Conservation (phyloP, 2,113 vertebrate species). For the Plestiodon gilberti region DNA sequence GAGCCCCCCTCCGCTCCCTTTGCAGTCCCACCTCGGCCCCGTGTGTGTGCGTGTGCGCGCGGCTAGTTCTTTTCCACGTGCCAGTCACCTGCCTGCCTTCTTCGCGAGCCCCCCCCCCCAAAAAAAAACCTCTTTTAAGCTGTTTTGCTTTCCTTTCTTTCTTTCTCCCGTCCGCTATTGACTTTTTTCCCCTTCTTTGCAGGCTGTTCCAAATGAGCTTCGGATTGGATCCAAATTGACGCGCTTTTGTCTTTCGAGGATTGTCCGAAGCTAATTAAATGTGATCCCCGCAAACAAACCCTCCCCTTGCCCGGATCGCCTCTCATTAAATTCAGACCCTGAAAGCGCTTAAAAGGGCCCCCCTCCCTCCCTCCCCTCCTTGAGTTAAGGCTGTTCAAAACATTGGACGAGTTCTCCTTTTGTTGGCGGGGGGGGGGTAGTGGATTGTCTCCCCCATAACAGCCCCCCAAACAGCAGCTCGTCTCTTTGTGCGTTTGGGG, state of each 20-base stretch:
- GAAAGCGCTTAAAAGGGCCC: no score
- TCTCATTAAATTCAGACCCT: slow-evolving; percentile 76
- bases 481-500: slow-evolving; percentile 78
- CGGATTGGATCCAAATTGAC: slow-evolving; percentile 82
- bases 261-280: slow-evolving; percentile 88
- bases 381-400: slow-evolving; percentile 85
- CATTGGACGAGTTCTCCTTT: slow-evolving; percentile 84
- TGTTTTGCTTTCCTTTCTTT: background rate
- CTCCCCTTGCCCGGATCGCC: slow-evolving; percentile 49
- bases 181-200: slow-evolving; percentile 67
- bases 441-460: slow-evolving; percentile 80
- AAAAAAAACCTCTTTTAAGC: no score
- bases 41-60: slow-evolving; percentile 51
- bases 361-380: slow-evolving; percentile 62
- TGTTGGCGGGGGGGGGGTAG: slow-evolving; percentile 77
- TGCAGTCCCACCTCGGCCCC: slow-evolving; percentile 78
- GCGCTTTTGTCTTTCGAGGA: slow-evolving; percentile 82
- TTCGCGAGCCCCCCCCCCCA: slow-evolving; percentile 60
- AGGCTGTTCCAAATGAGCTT: slow-evolving; percentile 72
- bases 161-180: slow-evolving; percentile 55
- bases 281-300: slow-evolving; percentile 85
- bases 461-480: slow-evolving; percentile 80
- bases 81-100: slow-evolving; percentile 85
- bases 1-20: slow-evolving; percentile 77
- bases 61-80: slow-evolving; percentile 85